Base-by-base conservation (phyloP, 2,888 invertebrate species). In the Thumatha senex region DNA sequence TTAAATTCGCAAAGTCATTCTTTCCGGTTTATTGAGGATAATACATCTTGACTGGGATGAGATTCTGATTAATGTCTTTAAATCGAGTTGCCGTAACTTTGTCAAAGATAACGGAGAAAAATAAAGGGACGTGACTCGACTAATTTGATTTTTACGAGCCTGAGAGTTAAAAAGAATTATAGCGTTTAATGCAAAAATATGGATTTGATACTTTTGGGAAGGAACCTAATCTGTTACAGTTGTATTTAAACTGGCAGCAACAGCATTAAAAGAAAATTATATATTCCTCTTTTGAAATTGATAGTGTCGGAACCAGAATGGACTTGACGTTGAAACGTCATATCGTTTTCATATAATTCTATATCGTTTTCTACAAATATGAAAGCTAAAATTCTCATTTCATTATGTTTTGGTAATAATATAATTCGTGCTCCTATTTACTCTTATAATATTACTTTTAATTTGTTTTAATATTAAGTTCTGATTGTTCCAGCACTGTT, bases 1-100 rank as follows among this genome's bases (percentile, higher is more conserved):
- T 88, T 81, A 86, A 86, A 89, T 86, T 88, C 80, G 86, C 87
- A 80, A 86, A 89, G 78, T 91, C 89, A 90, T 91, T 89, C 86
- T 86, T 89, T 84, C 68, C 80, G 80, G 88, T 86, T 89, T 89
- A 90, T 89, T 88, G 87, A 77, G 89, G 87, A 89, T 89, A 89
- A 90, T 91, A 89, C 84, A 79, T 91, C 89, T 88, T 77, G 67
- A 76, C 82, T 76, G 56, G 80, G 84, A 79, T 85, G 82, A 82
- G 81, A 82, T 85, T 87, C 91, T 90, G 90, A 91, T 90, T 89
- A 91, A 91, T 90, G 90, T 79, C 77, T 78, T 76, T 74, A 78
- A 83, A 83, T 85, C 73, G 72, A 82, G 77, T 77, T 73, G 74
- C 67, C 71, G 80, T 80, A 88, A 90, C 89, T 89, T 90, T 88